phyloP scores from a whole-genome alignment of 2,888 invertebrate species.

The Megamerina dolium region DNA sequence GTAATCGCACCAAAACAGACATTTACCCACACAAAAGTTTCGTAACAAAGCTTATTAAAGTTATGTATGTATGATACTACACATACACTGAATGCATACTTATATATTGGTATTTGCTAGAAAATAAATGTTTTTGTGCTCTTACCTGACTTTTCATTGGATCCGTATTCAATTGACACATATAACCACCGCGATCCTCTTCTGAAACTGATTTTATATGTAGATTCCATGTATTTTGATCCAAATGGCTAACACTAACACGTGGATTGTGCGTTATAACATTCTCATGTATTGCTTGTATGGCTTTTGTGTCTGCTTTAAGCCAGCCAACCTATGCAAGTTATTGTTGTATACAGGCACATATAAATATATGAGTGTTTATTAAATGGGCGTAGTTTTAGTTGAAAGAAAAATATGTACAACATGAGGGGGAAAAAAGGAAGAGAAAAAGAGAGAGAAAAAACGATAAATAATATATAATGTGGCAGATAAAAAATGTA shows the following conservation, averaged over 20 bases:
- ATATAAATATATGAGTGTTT: no score
- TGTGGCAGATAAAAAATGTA: no score
- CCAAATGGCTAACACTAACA: slow-evolving; percentile 77
- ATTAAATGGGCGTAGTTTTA: no score
- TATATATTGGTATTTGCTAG: no score
- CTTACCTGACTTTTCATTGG: slow-evolving; percentile 90
- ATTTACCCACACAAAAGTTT: no score
- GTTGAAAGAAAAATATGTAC: neutral
- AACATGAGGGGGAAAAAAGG: neutral
- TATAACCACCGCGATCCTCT: slow-evolving; percentile 84
- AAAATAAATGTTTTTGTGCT: no score
- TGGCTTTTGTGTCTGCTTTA: slow-evolving; percentile 87
- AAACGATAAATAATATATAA: neutral
- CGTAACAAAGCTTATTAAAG: no score
- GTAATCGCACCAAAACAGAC: no score
- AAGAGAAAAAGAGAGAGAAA: neutral
- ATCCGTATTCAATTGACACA: slow-evolving; percentile 93
- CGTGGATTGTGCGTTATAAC: slow-evolving; percentile 88
- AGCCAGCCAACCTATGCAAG: slow-evolving; percentile 90
- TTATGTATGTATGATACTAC: no score
- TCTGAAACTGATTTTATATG: slow-evolving; percentile 81
- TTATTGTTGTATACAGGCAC: no score
- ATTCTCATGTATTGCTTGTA: slow-evolving; percentile 87
- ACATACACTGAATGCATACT: no score
- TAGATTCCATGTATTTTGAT: slow-evolving; percentile 83